Evolutionary conservation across 2,888 invertebrate species (phyloP).

Genomic region (Mythimna pallens): DNA sequence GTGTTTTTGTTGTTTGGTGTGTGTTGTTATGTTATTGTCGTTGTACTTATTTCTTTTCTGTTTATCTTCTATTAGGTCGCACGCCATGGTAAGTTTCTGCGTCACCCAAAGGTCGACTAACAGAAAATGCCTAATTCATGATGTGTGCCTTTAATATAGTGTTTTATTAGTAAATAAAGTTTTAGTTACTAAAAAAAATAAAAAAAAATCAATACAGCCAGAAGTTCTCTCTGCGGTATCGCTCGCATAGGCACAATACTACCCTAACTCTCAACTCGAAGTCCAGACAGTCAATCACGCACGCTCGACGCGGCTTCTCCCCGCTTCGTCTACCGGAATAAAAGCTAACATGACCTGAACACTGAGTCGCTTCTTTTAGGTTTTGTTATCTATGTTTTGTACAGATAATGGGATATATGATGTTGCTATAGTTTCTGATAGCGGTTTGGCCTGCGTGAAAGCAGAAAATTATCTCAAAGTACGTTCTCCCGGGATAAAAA

Average conservation of each 20-base stretch:
- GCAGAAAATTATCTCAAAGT: too few relatives aligned
- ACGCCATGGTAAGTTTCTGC: too few relatives aligned
- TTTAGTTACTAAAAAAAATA: background rate
- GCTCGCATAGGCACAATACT: constrained; percentile 37
- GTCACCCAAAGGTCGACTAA: too few relatives aligned
- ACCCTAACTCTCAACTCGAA: constrained; percentile 4
- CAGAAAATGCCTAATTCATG: too few relatives aligned
- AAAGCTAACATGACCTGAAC: constrained; percentile 81
- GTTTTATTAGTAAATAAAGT: too few relatives aligned
- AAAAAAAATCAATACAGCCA: background rate
- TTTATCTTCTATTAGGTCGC: too few relatives aligned
- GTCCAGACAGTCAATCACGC: constrained; percentile 77
- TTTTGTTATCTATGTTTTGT: constrained; percentile 56
- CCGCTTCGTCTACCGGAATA: constrained; percentile 84
- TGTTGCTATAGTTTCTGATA: background rate
- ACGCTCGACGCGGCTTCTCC: constrained; percentile 73
- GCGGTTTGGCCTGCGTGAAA: background rate
- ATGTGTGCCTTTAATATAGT: too few relatives aligned
- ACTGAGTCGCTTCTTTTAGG: constrained; percentile 72
- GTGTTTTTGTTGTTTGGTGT: too few relatives aligned
- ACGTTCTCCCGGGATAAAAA: too few relatives aligned
- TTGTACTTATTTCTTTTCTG: too few relatives aligned
- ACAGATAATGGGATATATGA: background rate
- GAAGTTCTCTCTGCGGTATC: constrained; percentile 46
- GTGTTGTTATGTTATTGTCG: too few relatives aligned